Base-by-base conservation (phyloP, 2,888 invertebrate genomes). In the Coenonympha arcania region DNA sequence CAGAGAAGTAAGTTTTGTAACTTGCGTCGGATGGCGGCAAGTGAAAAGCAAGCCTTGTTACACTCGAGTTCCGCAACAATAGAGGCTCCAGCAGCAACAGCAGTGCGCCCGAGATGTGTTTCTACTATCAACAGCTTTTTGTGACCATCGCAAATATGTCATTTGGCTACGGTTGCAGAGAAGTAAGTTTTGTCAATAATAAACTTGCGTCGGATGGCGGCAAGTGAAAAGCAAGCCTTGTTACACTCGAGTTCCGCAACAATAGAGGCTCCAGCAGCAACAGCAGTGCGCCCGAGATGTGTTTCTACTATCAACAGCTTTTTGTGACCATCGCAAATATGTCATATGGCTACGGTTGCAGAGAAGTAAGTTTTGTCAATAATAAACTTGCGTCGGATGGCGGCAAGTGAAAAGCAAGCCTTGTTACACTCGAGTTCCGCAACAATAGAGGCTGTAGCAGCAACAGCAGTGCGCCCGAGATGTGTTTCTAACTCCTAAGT, bases 401-500 rank as follows among this genome's bases (percentile, higher is more conserved):
- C 20, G 13, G 41, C 16, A 31, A 44, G 41, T 44, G 30, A 3
- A 28, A 30, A 24, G 9, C 19, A 43, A 20, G 5, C 30, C 13
- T 19, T 16, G 16, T 22, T 47, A 16, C 16, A 22, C 16, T 28
- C 30, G 18, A 44, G 41, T 44, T 45, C 20, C 16, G 30, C 41
- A 28, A 48, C 48, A 48, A 51, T 37, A 45, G 42, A 43, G 30
- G 46, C 31, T n/a, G n/a, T n/a, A n/a, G n/a, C n/a, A n/a, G n/a
- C n/a, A n/a, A n/a, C n/a, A n/a, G n/a, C 48, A 33, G 33, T 18
- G 34, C 18, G 34, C 22, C 39, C 5, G 19, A 45, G 45, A 48
- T 47, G 20, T 48, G 45, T 48, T 47, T 42, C 51, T 30, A 54
- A 54, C 48, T 48, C 51, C 45, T 51, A 46, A 54, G 45, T n/a